phyloP scores from a whole-genome alignment of 2,888 invertebrate species.

The Acanthosepion pharaonis region DNA sequence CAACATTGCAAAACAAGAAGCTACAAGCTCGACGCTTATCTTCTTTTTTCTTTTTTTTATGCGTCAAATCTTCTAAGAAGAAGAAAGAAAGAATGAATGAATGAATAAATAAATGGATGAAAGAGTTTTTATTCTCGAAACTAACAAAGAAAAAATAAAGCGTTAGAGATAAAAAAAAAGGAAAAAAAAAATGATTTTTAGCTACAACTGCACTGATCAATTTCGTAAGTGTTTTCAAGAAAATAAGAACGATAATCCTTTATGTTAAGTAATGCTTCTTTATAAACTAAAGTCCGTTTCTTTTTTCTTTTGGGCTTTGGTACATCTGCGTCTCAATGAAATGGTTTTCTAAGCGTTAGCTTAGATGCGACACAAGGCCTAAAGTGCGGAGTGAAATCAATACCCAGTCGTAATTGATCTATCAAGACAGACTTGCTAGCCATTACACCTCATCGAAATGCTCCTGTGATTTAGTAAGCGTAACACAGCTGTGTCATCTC shows the following conservation, averaged over 20 bases:
- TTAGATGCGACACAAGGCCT: too few species aligned
- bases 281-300: background rate
- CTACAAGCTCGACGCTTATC: background rate
- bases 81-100: background rate
- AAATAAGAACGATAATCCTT: background rate
- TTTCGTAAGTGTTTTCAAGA: background rate
- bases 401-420: too few species aligned
- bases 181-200: background rate
- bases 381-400: too few species aligned
- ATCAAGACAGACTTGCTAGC: too few species aligned
- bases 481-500: too few species aligned
- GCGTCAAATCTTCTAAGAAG: background rate
- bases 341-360: too few species aligned
- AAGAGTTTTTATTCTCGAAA: background rate
- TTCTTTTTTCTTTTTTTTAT: background rate
- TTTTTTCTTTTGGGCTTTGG: background rate
- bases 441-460: too few species aligned
- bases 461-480: too few species aligned
- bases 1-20: too few species aligned
- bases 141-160: background rate
- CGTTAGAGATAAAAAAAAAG: background rate
- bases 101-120: background rate
- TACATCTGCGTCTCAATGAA: background rate
- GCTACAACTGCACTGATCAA: background rate
- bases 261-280: background rate